phyloP scores from a whole-genome alignment of 1,140 invertebrate species.

The Helicoverpa armigera region DNA sequence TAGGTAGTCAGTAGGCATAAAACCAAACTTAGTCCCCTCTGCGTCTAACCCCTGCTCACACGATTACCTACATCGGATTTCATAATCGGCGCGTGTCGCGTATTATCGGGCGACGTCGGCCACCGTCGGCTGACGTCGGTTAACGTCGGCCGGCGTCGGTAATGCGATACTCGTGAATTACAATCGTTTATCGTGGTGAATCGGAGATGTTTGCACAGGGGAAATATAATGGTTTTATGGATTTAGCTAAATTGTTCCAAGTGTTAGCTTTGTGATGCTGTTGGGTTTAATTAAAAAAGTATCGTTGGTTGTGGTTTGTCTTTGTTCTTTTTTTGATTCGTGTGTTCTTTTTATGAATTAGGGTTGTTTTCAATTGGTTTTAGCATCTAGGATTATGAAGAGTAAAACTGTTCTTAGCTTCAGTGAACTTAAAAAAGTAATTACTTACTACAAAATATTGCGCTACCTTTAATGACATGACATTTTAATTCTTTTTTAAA shows the following conservation, averaged over 20 bases:
- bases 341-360: background rate
- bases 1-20: constrained; percentile 37
- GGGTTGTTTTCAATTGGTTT: too few relatives aligned
- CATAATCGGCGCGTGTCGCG: constrained; percentile 81
- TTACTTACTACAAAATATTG: too few relatives aligned
- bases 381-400: too few relatives aligned
- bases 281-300: constrained; percentile 52
- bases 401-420: too few relatives aligned
- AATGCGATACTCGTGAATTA: constrained; percentile 78
- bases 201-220: constrained; percentile 64
- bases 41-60: constrained; percentile 21
- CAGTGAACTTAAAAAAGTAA: too few relatives aligned
- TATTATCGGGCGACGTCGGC: constrained; percentile 76
- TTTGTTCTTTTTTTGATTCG: background rate
- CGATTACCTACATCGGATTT: constrained; percentile 70
- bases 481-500: too few relatives aligned
- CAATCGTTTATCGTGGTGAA: constrained; percentile 80
- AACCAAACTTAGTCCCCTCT: constrained; percentile 24
- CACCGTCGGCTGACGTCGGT: constrained; percentile 15
- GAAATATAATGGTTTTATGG: constrained; percentile 72
- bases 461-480: too few relatives aligned
- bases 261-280: constrained; percentile 54
- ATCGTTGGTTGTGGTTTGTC: constrained; percentile 4
- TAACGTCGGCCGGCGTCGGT: constrained; percentile 67
- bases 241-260: constrained; percentile 72